Evolutionary conservation across 64 coral and sea anemone species (phyloP).

Genomic region (Anthopleura sola): DNA sequence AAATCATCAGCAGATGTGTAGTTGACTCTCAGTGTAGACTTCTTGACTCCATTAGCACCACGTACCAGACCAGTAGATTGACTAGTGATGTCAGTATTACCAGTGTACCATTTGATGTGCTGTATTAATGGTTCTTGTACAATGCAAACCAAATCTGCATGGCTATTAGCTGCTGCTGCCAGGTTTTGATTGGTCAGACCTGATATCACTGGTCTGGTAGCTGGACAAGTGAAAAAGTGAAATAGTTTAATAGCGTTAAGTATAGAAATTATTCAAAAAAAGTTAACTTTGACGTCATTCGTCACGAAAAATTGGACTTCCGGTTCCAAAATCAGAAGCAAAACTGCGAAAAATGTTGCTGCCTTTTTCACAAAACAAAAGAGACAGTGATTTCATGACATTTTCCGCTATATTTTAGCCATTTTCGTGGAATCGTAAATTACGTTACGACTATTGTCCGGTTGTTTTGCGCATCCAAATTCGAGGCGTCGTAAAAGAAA

Average conservation of each 20-base stretch:
- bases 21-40: constrained; percentile 13
- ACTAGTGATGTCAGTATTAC: constrained; percentile 5
- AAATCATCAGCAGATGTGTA: constrained; percentile 11
- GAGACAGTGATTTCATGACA: too few species aligned
- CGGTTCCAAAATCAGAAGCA: too few species aligned
- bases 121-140: constrained; percentile 28
- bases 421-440: too few species aligned
- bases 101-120: constrained; percentile 12
- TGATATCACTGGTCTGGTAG: not conserved
- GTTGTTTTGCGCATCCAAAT: too few species aligned
- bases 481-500: too few species aligned
- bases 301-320: too few species aligned
- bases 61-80: constrained; percentile 9
- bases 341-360: too few species aligned
- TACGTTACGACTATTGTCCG: too few species aligned
- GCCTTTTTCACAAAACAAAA: too few species aligned
- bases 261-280: too few species aligned
- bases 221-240: not conserved
- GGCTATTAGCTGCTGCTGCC: not conserved
- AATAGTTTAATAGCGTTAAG: not conserved
- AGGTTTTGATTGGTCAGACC: constrained; percentile 13
- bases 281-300: too few species aligned
- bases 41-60: not conserved
- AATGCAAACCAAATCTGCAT: constrained; percentile 1
- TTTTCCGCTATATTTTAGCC: too few species aligned